Base-by-base conservation (phyloP, 2,113 vertebrate species). In the Onychostoma macrolepis region DNA sequence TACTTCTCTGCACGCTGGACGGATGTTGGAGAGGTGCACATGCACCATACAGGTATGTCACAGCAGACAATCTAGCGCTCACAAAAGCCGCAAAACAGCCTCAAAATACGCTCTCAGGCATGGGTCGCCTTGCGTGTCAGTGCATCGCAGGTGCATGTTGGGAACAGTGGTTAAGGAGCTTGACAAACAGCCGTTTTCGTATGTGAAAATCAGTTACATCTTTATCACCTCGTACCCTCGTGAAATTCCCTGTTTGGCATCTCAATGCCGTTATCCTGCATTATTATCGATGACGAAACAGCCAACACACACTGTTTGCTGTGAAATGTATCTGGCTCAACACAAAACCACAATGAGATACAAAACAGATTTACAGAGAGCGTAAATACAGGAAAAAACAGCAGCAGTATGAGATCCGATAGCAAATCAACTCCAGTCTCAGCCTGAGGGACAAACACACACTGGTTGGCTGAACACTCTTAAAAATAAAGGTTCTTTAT, bases 1-100 rank as follows among this genome's bases (percentile, higher is more conserved):
- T 90, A 90, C 65, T 90, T 89, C 87, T 90, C 63, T 87, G 88
- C 87, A 89, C 7, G 80, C 84, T 88, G 89, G 87, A 88, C 87
- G 87, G 89, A 87, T 88, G 87, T 71, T 65, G 85, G 83, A 86
- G 87, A 80, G 78, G 85, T 90, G 89, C 87, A 88, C 69, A 83
- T 90, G 89, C 89, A 89, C 86, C 81, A 6, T 89, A 87, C 88
- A 89, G 86, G 89, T 89, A 89, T 75, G 33, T 36, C 38, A 5
- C 41, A 74, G 36, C 65, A 85, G 38, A 63, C 79, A 4, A 63
- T 87, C 72, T 36, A 78, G 83, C 61, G 6, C 67, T 89, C 8
- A 30, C 48, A 4, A 41, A 87, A 89, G 79, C 88, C 88, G 26
- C 86, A 89, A 89, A 80, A 58, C 28, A 83, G 86, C 48, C 77